These are phyloP conservation scores for Macquaria australasica DNA, from an alignment of 2,113 vertebrate species.

Conservation along the genomic window DNA sequence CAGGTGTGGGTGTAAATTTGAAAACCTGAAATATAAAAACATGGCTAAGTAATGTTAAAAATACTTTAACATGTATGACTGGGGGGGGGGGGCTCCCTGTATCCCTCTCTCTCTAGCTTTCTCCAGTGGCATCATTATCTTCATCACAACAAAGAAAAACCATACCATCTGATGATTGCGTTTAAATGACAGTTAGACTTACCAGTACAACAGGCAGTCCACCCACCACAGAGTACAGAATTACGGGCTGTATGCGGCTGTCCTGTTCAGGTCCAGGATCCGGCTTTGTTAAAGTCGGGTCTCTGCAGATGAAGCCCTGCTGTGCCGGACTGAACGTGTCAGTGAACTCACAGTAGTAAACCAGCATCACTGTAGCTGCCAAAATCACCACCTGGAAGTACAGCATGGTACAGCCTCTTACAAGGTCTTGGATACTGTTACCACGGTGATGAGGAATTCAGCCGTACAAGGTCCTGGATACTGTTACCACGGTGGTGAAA, in stretches of 20 bases:
- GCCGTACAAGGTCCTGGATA: not conserved
- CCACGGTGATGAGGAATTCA: not conserved
- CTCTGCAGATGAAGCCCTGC: conserved; percentile 93
- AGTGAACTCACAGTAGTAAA: conserved; percentile 94
- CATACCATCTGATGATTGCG: not conserved
- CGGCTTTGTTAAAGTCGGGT: conserved; percentile 89
- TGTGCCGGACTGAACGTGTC: conserved; percentile 92
- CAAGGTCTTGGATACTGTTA: not conserved
- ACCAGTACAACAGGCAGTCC: conserved; percentile 91
- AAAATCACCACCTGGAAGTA: conserved; percentile 96
- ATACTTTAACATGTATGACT: not conserved
- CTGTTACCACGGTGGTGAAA: not conserved
- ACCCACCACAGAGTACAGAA: conserved; percentile 90
- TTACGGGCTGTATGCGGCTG: conserved; percentile 89
- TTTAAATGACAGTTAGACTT: conserved; percentile 67
- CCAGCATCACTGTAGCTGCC: conserved; percentile 92
- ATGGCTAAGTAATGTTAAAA: not conserved
- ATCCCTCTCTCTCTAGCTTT: not conserved
- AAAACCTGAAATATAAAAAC: not conserved
- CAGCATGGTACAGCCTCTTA: conserved; percentile 83
- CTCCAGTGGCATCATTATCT: not conserved
- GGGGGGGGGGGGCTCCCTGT: not conserved
- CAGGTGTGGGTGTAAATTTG: not conserved
- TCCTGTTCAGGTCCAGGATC: conserved; percentile 91
- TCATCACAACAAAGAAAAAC: not conserved